Percentiles rank a stretch among this genome's conserved stretches.
Evolutionary conservation across 2,888 invertebrate species (phyloP).

Genomic region (Eudemis profundana): DNA sequence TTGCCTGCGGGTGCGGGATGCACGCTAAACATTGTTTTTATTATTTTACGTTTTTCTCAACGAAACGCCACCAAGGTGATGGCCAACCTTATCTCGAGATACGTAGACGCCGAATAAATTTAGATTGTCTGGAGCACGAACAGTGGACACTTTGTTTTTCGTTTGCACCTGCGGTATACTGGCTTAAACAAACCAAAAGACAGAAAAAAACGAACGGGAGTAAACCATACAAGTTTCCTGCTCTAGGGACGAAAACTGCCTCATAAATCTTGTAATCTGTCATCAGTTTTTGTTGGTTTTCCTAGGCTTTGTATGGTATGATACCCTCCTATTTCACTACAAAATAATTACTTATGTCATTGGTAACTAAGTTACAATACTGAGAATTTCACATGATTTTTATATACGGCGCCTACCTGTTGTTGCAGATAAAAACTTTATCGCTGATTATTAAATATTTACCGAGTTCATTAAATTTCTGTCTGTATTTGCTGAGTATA

Average conservation of each 20-base stretch:
- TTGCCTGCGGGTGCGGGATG: conserved; percentile 69
- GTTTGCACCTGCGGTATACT: not conserved
- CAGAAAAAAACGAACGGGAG: not conserved
- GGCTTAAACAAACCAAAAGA: not conserved
- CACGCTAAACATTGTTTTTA: conserved; percentile 76
- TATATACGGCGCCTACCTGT: conserved; percentile 3
- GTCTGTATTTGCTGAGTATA: conserved; percentile 6
- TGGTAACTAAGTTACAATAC: not conserved
- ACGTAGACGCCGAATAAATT: conserved; percentile 31
- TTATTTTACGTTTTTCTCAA: conserved; percentile 74
- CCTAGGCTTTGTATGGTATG: conserved; percentile 11
- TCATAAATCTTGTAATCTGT: conserved; percentile 26
- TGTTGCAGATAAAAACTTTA: conserved; percentile 21
- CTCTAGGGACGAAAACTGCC: conserved; percentile 4
- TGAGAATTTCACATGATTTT: conserved; percentile 32
- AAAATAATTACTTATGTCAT: conserved; percentile 19
- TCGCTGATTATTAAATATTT: conserved; percentile 32
- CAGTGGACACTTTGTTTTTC: conserved; percentile 2
- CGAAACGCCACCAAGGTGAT: conserved; percentile 74
- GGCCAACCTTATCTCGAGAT: conserved; percentile 59
- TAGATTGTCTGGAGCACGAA: conserved; percentile 22
- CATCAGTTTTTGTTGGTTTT: conserved; percentile 6
- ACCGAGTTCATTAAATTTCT: conserved; percentile 14
- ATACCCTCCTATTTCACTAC: conserved; percentile 12
- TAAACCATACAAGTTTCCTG: not conserved